A percentile compares a stretch with the other conserved stretches of the same genome.
Conservation (phyloP, 2,113 vertebrate species). For the Isichthys henryi region DNA sequence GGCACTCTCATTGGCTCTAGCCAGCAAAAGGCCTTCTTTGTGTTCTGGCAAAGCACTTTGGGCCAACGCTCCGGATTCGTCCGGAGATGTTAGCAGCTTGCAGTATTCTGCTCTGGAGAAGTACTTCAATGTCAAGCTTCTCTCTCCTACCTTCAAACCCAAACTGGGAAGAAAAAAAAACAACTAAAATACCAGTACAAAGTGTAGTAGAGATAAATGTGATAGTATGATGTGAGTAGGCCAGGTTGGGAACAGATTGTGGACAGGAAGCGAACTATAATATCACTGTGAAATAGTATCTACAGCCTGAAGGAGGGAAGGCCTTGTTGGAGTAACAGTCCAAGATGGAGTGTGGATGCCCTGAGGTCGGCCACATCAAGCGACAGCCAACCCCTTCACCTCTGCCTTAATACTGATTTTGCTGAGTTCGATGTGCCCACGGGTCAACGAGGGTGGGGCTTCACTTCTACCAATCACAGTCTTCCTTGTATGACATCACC, state of each 20-base stretch:
- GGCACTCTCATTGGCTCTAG: not conserved
- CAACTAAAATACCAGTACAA: not conserved
- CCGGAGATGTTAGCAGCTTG: conserved; percentile 49
- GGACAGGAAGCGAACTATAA: not conserved
- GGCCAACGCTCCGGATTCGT: conserved; percentile 52
- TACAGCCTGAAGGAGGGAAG: not conserved
- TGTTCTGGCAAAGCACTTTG: conserved; percentile 55
- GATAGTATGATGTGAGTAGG: not conserved
- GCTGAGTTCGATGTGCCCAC: not conserved
- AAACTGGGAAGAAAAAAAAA: conserved; percentile 20
- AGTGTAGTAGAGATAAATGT: not conserved
- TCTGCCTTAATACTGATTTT: not conserved
- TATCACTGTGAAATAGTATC: not conserved
- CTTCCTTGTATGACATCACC: not conserved
- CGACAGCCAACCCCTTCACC: not conserved
- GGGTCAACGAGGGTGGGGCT: not conserved
- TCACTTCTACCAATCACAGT: not conserved
- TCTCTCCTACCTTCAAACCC: conserved; percentile 45
- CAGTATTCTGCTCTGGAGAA: conserved; percentile 53
- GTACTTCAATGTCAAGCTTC: conserved; percentile 41
- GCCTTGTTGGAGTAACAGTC: not conserved
- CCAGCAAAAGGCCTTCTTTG: conserved; percentile 19
- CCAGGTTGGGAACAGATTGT: not conserved
- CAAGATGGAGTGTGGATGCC: not conserved
- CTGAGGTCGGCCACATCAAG: not conserved